These are phyloP conservation scores for Daphoenositta chrysoptera DNA, from an alignment of 2,113 vertebrate genomes.

Conservation along the genomic window DNA sequence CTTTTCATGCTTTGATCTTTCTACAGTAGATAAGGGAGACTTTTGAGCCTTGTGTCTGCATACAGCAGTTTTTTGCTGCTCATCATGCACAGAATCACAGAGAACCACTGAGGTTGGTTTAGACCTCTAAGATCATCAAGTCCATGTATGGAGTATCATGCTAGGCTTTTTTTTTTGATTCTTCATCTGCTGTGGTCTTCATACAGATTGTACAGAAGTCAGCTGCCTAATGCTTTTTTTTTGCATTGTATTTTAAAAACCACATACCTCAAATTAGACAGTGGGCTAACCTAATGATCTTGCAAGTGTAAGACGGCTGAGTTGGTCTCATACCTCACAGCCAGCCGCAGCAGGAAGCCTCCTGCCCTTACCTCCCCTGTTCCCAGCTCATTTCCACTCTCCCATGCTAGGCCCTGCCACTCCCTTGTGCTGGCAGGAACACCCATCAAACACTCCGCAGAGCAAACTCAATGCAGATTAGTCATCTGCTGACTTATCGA, in stretches of 20 bases:
- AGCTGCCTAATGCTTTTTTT: background rate
- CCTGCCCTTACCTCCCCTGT: background rate
- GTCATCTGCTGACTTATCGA: background rate
- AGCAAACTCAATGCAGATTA: background rate
- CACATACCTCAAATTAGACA: background rate
- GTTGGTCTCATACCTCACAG: rapidly evolving
- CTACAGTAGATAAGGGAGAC: background rate
- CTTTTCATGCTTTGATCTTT: background rate
- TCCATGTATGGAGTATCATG: background rate
- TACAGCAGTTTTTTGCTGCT: background rate
- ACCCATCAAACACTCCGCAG: background rate
- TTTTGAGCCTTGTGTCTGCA: background rate
- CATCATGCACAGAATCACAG: background rate
- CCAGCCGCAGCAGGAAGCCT: background rate
- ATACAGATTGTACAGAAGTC: background rate
- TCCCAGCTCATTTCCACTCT: background rate
- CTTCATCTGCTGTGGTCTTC: background rate
- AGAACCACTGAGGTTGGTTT: background rate
- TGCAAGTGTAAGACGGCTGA: background rate
- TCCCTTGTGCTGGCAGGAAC: background rate
- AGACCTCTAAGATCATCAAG: background rate
- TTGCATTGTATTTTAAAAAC: background rate
- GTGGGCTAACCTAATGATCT: background rate
- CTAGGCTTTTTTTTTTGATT: background rate
- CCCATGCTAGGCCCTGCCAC: background rate